A percentile compares a stretch with the other conserved stretches of the same genome.
Evolutionary conservation across 2,797 vertebrate species (phyloP).

Genomic region (Falco columbarius): DNA sequence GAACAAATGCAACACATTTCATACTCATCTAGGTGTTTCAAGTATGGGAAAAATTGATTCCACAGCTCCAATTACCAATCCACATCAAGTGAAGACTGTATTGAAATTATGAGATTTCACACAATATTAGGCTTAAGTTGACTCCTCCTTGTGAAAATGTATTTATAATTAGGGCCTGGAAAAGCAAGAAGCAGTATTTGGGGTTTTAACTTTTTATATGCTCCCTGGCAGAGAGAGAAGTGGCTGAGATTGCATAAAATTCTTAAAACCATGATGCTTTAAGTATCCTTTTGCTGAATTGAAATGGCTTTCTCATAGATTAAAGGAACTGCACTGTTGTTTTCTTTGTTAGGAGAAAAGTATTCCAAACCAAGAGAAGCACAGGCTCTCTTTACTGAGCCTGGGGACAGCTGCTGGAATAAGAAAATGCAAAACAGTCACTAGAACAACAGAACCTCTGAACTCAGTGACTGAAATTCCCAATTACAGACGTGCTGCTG

Average conservation of each 20-base stretch:
- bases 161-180: constrained; percentile 40
- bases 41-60: constrained; percentile 32
- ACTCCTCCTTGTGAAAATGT: constrained; percentile 53
- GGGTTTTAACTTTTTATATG: constrained; percentile 47
- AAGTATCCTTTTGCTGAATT: constrained; percentile 29
- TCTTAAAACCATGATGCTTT: constrained; percentile 30
- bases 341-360: constrained; percentile 8
- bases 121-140: constrained; percentile 43
- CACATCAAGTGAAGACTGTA: neutral
- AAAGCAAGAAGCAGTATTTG: constrained; percentile 19
- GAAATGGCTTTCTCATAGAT: neutral
- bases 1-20: constrained; percentile 39
- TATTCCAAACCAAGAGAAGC: neutral
- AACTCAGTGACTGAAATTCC: constrained; percentile 28
- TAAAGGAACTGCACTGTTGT: neutral
- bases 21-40: constrained; percentile 21
- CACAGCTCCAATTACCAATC: constrained; percentile 34
- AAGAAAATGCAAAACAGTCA: neutral
- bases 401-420: neutral
- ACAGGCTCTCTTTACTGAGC: neutral
- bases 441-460: constrained; percentile 26
- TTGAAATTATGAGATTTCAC: constrained; percentile 28
- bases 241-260: constrained; percentile 39
- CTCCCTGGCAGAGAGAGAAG: neutral
- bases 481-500: neutral